Percentiles rank a stretch among this genome's conserved stretches.
phyloP scores from a whole-genome alignment of 2,113 vertebrate genomes.

The Rhynchopsitta pachyrhyncha region DNA sequence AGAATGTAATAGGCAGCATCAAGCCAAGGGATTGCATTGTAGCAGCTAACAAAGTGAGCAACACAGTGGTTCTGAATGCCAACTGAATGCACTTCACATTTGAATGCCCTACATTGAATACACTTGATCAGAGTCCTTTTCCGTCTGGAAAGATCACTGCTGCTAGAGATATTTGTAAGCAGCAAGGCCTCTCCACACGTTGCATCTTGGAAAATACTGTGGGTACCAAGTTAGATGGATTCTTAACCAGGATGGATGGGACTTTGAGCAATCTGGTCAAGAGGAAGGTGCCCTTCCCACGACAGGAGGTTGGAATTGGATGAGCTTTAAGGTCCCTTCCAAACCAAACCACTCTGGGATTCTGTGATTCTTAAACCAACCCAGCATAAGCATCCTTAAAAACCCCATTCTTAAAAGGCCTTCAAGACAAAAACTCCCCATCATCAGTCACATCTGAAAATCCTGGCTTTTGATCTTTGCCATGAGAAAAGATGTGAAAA shows the following conservation, averaged over 20 bases:
- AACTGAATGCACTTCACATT: rapidly evolving
- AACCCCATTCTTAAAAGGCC: not conserved
- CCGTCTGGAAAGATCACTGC: not conserved
- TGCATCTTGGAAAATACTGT: not conserved
- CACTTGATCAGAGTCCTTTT: not conserved
- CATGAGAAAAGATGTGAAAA: not conserved
- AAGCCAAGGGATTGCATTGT: not conserved
- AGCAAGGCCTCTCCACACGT: not conserved
- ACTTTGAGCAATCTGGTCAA: not conserved
- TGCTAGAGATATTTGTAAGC: not conserved
- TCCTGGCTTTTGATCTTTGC: not conserved
- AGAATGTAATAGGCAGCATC: not conserved
- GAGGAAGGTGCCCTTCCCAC: not conserved
- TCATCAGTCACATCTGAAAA: not conserved
- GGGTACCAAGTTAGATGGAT: not conserved
- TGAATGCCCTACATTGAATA: not conserved
- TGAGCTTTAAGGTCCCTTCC: not conserved
- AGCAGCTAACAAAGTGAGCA: not conserved
- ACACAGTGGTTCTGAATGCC: not conserved
- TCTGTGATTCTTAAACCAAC: not conserved
- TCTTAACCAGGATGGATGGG: not conserved
- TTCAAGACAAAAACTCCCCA: not conserved
- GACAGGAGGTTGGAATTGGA: not conserved
- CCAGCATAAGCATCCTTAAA: not conserved
- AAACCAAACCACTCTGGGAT: not conserved